Percentiles rank a stretch among this genome's conserved stretches.
These are phyloP conservation scores for Liparis tanakae DNA, from an alignment of 2,797 vertebrate genomes.

Conservation along the genomic window DNA sequence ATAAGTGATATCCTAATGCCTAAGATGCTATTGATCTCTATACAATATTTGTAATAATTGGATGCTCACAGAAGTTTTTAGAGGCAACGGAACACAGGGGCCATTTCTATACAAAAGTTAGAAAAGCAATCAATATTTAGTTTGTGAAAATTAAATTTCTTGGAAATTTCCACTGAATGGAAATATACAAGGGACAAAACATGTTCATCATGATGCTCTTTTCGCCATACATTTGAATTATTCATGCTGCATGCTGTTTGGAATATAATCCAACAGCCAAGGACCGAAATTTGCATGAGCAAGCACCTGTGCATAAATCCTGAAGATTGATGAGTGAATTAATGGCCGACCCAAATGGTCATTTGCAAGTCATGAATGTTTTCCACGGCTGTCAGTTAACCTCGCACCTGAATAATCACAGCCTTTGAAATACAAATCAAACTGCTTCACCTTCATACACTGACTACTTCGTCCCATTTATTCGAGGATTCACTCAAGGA, in stretches of 20 bases:
- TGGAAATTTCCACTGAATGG: slow-evolving; percentile 48
- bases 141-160: slow-evolving; percentile 27
- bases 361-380: slow-evolving; percentile 84
- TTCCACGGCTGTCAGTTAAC: slow-evolving; percentile 79
- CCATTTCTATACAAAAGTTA: slow-evolving; percentile 15
- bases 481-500: slow-evolving; percentile 50
- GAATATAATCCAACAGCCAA: slow-evolving; percentile 75
- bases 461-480: slow-evolving; percentile 65
- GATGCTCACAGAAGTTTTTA: slow-evolving; percentile 3
- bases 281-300: slow-evolving; percentile 78
- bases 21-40: not conserved
- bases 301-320: slow-evolving; percentile 82
- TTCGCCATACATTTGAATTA: slow-evolving; percentile 75
- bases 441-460: slow-evolving; percentile 70
- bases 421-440: slow-evolving; percentile 81
- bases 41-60: not conserved
- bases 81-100: not conserved
- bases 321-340: slow-evolving; percentile 79
- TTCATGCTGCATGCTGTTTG: slow-evolving; percentile 70
- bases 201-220: slow-evolving; percentile 67
- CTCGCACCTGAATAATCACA: slow-evolving; percentile 74
- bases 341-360: slow-evolving; percentile 71
- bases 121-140: slow-evolving; percentile 25
- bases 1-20: not conserved
- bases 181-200: slow-evolving; percentile 66